These are phyloP conservation scores for Drosophila monieri DNA, from an alignment of 2,888 invertebrate genomes.

Conservation along the genomic window DNA sequence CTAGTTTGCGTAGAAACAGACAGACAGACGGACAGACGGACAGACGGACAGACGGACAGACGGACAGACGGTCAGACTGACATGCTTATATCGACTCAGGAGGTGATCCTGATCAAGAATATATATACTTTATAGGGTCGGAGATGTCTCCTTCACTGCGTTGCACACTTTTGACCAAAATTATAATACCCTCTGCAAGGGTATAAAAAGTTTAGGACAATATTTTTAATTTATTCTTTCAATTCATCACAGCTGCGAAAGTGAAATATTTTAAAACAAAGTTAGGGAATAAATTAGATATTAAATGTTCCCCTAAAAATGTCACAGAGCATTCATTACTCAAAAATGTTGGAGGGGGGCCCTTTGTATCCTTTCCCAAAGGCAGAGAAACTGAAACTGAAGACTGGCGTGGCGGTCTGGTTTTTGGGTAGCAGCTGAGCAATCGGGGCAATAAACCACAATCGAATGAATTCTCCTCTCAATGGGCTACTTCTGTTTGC, in stretches of 20 bases:
- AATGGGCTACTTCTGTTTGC: slow-evolving; percentile 41
- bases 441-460: slow-evolving; percentile 76
- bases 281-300: slow-evolving; percentile 64
- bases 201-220: too few species aligned
- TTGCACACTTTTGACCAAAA: too few species aligned
- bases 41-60: too few species aligned
- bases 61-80: too few species aligned
- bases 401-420: slow-evolving; percentile 11
- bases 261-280: slow-evolving; percentile 67
- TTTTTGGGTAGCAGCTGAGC: slow-evolving; percentile 64
- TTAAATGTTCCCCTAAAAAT: slow-evolving; percentile 71
- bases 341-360: slow-evolving; percentile 30
- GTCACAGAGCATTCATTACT: slow-evolving; percentile 74
- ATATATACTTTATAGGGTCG: too few species aligned
- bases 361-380: not conserved
- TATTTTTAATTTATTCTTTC: too few species aligned
- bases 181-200: too few species aligned
- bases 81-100: too few species aligned
- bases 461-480: slow-evolving; percentile 72
- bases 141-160: too few species aligned
- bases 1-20: too few species aligned
- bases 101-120: too few species aligned
- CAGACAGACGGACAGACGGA: too few species aligned
- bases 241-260: slow-evolving; percentile 59
- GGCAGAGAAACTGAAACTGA: slow-evolving; percentile 1